phyloP scores from a whole-genome alignment of 2,113 vertebrate species.

The Hemibagrus wyckioides region DNA sequence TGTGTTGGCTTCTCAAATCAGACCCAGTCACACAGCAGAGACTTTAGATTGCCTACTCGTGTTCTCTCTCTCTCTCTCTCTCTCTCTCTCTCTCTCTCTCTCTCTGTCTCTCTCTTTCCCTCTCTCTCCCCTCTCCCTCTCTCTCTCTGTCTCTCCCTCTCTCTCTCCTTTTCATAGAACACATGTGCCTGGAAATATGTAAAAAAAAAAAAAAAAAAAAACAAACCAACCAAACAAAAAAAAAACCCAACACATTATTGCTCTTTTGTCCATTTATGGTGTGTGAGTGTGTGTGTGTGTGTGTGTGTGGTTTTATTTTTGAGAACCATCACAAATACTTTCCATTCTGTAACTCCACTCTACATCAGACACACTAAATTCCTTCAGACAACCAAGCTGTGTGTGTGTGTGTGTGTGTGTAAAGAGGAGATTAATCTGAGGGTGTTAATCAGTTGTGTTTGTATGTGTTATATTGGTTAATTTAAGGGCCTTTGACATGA shows the following conservation, averaged over 20 bases:
- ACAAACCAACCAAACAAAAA: slow-evolving; percentile 24
- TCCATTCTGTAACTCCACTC: slow-evolving; percentile 8
- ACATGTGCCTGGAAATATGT: not conserved
- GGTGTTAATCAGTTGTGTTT: not conserved
- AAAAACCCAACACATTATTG: slow-evolving; percentile 36
- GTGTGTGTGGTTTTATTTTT: slow-evolving; percentile 25
- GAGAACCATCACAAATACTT: slow-evolving; percentile 17
- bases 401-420: slow-evolving; percentile 25
- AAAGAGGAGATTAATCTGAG: too few relatives aligned
- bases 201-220: not conserved
- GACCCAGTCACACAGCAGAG: not conserved
- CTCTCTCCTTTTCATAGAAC: slow-evolving; percentile 15
- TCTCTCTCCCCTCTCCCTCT: too few relatives aligned
- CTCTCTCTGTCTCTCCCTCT: too few relatives aligned
- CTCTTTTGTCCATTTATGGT: slow-evolving; percentile 46
- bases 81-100: too few relatives aligned
- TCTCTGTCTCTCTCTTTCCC: too few relatives aligned
- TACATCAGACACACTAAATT: not conserved
- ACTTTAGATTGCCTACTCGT: not conserved
- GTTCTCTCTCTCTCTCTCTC: too few relatives aligned
- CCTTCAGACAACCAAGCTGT: not conserved
- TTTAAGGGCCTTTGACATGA: not conserved
- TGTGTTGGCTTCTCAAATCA: slow-evolving; percentile 1
- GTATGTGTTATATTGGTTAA: not conserved
- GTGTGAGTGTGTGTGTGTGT: not conserved